Percentiles rank a stretch among this genome's conserved stretches.
These are phyloP conservation scores for Pelobates fuscus DNA, from an alignment of 2,113 vertebrate species.

Conservation along the genomic window DNA sequence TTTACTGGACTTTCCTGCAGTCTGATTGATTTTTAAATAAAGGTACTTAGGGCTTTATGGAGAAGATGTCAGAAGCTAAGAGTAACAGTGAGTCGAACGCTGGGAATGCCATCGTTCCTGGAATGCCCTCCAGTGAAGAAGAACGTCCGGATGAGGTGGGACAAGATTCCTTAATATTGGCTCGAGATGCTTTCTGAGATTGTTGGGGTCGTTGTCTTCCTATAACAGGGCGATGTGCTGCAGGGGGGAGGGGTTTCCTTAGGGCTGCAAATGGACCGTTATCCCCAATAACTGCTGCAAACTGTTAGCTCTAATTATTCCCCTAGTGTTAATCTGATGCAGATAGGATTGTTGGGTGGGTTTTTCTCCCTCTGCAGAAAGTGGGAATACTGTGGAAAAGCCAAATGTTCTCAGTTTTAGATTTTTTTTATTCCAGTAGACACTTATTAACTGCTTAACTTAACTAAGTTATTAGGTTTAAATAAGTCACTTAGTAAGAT, in stretches of 20 bases:
- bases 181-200: background rate
- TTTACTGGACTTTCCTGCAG: too few relatives aligned
- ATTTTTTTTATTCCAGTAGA: too few relatives aligned
- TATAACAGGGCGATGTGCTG: background rate
- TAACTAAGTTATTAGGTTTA: too few relatives aligned
- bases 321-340: background rate
- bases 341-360: background rate
- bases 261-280: background rate
- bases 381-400: too few relatives aligned
- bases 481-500: too few relatives aligned
- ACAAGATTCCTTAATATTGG: background rate
- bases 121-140: background rate
- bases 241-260: background rate
- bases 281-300: background rate
- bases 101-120: background rate
- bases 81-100: background rate
- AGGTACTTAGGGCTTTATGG: too few relatives aligned
- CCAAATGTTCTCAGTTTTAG: too few relatives aligned
- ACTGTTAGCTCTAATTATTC: background rate
- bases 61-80: constrained; percentile 18
- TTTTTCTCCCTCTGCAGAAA: too few relatives aligned
- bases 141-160: constrained; percentile 20
- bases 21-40: too few relatives aligned
- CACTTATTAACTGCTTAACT: too few relatives aligned
- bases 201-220: background rate